Evolutionary conservation across 2,113 vertebrate genomes (phyloP).

Genomic region (Campylomormyrus tamandua): DNA sequence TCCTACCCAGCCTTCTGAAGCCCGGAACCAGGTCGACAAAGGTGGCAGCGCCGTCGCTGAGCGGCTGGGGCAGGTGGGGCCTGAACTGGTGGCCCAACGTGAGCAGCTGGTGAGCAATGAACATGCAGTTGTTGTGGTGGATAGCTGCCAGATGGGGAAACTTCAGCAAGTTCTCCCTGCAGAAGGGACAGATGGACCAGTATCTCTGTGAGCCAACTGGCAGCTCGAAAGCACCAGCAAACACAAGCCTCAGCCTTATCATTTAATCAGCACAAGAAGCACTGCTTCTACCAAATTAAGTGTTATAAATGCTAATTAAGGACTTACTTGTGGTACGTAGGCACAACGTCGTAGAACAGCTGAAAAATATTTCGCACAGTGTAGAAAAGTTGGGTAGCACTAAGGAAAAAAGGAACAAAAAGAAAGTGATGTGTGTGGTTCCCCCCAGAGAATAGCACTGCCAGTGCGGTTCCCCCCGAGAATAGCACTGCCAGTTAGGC

Average conservation of each 20-base stretch:
- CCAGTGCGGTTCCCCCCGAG: neutral
- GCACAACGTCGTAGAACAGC: conserved; percentile 92
- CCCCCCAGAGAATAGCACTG: neutral
- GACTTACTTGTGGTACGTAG: conserved; percentile 90
- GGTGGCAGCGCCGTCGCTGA: conserved; percentile 68
- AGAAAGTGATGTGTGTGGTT: neutral
- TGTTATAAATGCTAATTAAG: neutral
- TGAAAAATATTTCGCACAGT: conserved; percentile 90
- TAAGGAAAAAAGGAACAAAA: conserved; percentile 38
- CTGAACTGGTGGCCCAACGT: conserved; percentile 89
- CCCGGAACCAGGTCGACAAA: conserved; percentile 91
- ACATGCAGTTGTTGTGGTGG: conserved; percentile 99
- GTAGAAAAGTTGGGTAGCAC: conserved; percentile 85
- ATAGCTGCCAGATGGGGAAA: conserved; percentile 91
- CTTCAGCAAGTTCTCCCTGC: conserved; percentile 87
- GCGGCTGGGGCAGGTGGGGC: conserved; percentile 57
- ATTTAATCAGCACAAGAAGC: neutral
- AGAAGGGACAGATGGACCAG: neutral
- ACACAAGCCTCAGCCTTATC: neutral
- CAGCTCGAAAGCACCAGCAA: neutral
- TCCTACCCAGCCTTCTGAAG: conserved; percentile 82
- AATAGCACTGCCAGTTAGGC: neutral
- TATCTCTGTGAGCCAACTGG: neutral
- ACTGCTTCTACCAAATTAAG: neutral
- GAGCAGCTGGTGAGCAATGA: conserved; percentile 85